Evolutionary conservation across 2,113 vertebrate genomes (phyloP).

Genomic region (Brachyhypopomus occidentalis): DNA sequence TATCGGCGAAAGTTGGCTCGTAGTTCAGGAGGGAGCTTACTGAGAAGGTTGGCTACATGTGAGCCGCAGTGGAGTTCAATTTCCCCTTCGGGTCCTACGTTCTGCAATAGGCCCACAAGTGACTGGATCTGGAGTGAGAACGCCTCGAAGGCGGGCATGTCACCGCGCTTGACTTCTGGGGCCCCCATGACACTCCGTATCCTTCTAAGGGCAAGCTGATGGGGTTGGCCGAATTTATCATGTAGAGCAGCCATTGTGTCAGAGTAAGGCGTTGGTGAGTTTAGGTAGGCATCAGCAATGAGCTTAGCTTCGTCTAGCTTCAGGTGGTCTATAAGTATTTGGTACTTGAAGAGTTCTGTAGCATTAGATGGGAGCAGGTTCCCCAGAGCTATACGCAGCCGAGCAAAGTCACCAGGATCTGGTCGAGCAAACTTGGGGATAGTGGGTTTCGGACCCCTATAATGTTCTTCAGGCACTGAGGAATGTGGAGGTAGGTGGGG

Average conservation of each 20-base stretch:
- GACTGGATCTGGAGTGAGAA: conserved; percentile 18
- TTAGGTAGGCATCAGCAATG: conserved; percentile 44
- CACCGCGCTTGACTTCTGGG: conserved; percentile 3
- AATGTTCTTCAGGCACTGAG: conserved; percentile 1
- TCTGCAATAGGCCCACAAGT: not conserved
- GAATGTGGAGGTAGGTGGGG: not conserved
- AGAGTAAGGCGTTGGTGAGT: conserved; percentile 27
- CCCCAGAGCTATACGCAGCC: not conserved
- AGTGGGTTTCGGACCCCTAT: not conserved
- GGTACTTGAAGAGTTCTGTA: conserved; percentile 18
- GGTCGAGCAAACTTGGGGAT: conserved; percentile 3
- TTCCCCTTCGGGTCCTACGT: not conserved
- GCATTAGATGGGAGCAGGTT: conserved; percentile 8
- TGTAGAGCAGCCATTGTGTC: conserved; percentile 32
- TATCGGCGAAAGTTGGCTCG: not conserved
- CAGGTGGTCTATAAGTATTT: conserved; percentile 19
- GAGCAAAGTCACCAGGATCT: conserved; percentile 11
- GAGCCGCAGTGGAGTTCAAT: not conserved
- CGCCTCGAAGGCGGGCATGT: conserved; percentile 8
- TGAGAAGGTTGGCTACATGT: not conserved
- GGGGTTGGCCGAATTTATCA: conserved; percentile 32
- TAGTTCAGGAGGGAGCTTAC: not conserved
- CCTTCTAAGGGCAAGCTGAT: conserved; percentile 24
- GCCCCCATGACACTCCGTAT: conserved; percentile 14
- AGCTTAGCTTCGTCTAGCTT: conserved; percentile 29